These are phyloP conservation scores for Mesodorylaimus sp. DNA, from an alignment of 2,888 invertebrate species.

Conservation along the genomic window DNA sequence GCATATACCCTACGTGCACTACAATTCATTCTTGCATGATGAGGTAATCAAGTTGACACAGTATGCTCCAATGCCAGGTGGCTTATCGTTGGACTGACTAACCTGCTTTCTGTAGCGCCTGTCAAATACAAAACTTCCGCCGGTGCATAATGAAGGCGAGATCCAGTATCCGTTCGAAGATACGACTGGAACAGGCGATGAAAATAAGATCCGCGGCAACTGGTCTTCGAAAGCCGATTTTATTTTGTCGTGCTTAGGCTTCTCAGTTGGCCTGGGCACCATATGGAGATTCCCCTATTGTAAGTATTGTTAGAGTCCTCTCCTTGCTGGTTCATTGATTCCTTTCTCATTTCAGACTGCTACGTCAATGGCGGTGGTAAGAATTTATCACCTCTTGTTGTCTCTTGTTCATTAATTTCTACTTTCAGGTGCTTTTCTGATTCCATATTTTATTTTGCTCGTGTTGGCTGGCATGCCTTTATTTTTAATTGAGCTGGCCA, in stretches of 20 bases:
- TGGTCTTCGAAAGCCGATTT: slow-evolving; percentile 41
- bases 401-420: neutral
- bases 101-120: too few relatives aligned
- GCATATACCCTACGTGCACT: too few relatives aligned
- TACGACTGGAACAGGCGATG: slow-evolving; percentile 28
- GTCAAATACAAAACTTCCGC: too few relatives aligned
- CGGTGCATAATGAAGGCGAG: slow-evolving; percentile 24
- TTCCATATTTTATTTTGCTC: slow-evolving; percentile 60
- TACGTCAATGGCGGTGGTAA: slow-evolving; percentile 22
- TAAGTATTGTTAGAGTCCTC: too few relatives aligned
- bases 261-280: slow-evolving; percentile 40
- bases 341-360: too few relatives aligned
- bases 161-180: slow-evolving; percentile 29
- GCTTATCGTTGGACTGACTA: too few relatives aligned
- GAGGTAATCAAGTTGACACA: too few relatives aligned
- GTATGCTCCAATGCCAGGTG: too few relatives aligned
- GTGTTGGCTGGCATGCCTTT: slow-evolving; percentile 59
- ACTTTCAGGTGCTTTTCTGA: slow-evolving; percentile 45
- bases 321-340: too few relatives aligned
- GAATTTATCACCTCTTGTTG: neutral
- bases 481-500: slow-evolving; percentile 64
- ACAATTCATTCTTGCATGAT: too few relatives aligned
- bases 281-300: slow-evolving; percentile 48
- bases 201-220: slow-evolving; percentile 35
- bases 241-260: slow-evolving; percentile 42